Conservation (phyloP, 1,140 invertebrate genomes). For the Nylanderia fulva region DNA sequence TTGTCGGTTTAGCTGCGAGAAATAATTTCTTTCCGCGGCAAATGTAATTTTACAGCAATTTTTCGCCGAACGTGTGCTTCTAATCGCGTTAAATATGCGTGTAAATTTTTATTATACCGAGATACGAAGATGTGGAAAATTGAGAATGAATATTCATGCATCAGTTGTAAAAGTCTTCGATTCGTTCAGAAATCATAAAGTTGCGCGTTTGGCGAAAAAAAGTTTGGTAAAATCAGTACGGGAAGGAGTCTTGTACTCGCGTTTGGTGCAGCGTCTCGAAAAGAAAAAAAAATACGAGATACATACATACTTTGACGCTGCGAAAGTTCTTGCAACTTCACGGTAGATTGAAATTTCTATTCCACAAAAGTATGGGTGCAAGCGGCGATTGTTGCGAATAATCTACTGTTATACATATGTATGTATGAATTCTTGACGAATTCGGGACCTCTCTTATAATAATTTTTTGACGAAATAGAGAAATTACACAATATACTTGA, state of each 20-base stretch:
- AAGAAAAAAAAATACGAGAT: constrained; percentile 7
- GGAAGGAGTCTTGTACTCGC: background rate
- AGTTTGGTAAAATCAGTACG: background rate
- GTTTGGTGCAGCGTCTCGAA: background rate
- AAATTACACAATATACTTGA: background rate
- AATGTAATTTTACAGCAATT: background rate
- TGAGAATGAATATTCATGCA: background rate
- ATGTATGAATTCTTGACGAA: background rate
- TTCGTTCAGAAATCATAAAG: background rate
- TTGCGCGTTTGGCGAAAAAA: background rate
- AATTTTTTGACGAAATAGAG: constrained; percentile 23
- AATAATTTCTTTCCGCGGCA: background rate
- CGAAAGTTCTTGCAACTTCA: constrained; percentile 19
- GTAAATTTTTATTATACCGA: background rate
- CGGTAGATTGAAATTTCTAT: constrained; percentile 41
- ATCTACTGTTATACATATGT: no score
- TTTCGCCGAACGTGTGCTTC: background rate
- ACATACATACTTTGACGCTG: constrained; percentile 11
- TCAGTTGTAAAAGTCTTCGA: background rate
- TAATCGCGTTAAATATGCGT: background rate
- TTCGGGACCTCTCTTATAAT: background rate
- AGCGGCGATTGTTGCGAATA: constrained; percentile 6
- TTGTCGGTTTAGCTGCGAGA: background rate
- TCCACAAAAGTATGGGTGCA: background rate
- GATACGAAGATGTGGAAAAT: background rate